These are phyloP conservation scores for Crepidodera aurea DNA, from an alignment of 2,888 invertebrate species.

Conservation along the genomic window DNA sequence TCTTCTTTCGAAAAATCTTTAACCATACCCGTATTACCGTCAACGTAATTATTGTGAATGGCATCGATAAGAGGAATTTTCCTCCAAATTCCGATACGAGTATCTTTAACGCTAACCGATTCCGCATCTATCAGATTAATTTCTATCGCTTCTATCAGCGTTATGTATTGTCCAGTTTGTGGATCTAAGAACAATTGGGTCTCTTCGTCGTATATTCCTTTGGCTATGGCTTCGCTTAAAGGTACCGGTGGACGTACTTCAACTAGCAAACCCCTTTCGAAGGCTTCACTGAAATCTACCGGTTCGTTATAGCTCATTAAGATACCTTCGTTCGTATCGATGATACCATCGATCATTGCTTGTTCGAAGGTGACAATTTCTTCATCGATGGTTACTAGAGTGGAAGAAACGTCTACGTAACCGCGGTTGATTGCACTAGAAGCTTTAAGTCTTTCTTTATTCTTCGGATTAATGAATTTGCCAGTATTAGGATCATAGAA, in stretches of 20 bases:
- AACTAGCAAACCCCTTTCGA: conserved; percentile 82
- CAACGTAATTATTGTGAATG: conserved; percentile 76
- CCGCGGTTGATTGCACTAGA: conserved; percentile 86
- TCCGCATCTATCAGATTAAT: conserved; percentile 83
- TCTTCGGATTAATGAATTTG: conserved; percentile 80
- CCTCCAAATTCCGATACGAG: conserved; percentile 77
- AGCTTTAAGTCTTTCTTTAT: conserved; percentile 80
- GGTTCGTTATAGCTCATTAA: conserved; percentile 66
- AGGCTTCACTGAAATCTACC: conserved; percentile 84
- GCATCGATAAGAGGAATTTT: conserved; percentile 82
- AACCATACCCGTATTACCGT: conserved; percentile 75
- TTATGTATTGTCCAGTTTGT: conserved; percentile 77
- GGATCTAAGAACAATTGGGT: conserved; percentile 87
- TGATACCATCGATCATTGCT: conserved; percentile 79
- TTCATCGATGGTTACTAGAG: conserved; percentile 84
- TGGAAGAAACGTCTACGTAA: conserved; percentile 84
- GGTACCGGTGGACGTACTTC: conserved; percentile 85
- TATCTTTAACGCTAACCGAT: conserved; percentile 83
- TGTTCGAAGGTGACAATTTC: conserved; percentile 83
- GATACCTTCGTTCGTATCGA: conserved; percentile 77
- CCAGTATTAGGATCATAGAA: conserved; percentile 87
- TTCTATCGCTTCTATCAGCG: conserved; percentile 83
- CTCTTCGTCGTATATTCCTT: conserved; percentile 79
- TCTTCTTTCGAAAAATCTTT: conserved; percentile 71
- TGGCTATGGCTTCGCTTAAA: conserved; percentile 81